Evolutionary conservation across 1,140 invertebrate species (phyloP).

Genomic region (Panagrolaimus sp.): DNA sequence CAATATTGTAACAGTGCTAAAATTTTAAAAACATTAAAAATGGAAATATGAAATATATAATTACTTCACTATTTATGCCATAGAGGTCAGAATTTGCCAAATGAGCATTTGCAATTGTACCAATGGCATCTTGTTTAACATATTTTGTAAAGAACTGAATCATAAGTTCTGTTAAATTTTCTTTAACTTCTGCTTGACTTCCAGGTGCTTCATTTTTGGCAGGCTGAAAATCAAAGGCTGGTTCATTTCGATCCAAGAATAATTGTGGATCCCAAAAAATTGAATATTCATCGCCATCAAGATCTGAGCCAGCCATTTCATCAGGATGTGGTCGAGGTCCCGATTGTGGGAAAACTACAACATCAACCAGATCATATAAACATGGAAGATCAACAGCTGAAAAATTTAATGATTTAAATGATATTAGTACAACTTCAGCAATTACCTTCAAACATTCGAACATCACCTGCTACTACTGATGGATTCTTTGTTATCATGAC

Average conservation of each 20-base stretch:
- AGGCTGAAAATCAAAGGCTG: conserved; percentile 54
- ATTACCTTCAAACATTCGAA: conserved; percentile 56
- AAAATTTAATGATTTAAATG: too few species aligned
- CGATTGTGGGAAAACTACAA: conserved; percentile 59
- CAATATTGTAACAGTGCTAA: conserved; percentile 41
- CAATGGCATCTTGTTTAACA: conserved; percentile 54
- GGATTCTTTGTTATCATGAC: conserved; percentile 60
- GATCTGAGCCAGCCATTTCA: conserved; percentile 61
- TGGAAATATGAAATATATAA: background rate
- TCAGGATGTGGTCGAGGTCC: conserved; percentile 60
- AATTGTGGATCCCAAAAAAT: conserved; percentile 58
- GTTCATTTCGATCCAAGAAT: conserved; percentile 47
- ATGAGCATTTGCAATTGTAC: conserved; percentile 50
- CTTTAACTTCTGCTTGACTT: background rate
- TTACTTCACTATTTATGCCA: conserved; percentile 35
- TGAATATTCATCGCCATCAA: conserved; percentile 60
- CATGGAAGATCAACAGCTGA: conserved; percentile 54
- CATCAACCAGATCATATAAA: conserved; percentile 59
- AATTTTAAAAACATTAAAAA: background rate
- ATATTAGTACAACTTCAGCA: too few species aligned
- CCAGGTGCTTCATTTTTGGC: background rate
- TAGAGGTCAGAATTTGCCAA: conserved; percentile 50
- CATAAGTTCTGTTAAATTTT: conserved; percentile 25
- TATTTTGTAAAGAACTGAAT: conserved; percentile 53
- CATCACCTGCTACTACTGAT: conserved; percentile 59